phyloP scores from a whole-genome alignment of 2,888 invertebrate genomes.

The Conistra vaccinii region DNA sequence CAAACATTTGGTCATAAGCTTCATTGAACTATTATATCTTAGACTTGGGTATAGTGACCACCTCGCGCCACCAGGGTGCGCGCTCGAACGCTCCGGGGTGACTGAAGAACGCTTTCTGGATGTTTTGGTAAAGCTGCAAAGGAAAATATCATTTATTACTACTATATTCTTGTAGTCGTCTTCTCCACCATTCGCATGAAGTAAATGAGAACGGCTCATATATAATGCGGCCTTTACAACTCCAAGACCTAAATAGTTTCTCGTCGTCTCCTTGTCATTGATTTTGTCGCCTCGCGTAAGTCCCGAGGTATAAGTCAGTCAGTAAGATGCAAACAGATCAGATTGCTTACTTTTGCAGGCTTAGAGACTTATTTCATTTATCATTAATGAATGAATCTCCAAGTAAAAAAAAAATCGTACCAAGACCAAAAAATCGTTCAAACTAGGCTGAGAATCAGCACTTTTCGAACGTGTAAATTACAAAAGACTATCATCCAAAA shows the following conservation, averaged over 20 bases:
- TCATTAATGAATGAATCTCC: neutral
- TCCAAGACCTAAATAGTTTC: neutral
- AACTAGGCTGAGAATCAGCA: no score
- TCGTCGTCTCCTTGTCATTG: neutral
- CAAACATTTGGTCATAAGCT: slow-evolving; percentile 26
- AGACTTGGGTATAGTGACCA: slow-evolving; percentile 74
- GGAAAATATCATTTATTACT: neutral
- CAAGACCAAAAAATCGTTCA: no score
- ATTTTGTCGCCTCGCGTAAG: neutral
- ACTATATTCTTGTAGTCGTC: neutral
- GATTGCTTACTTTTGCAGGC: neutral
- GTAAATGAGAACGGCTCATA: neutral
- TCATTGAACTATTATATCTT: slow-evolving; percentile 77
- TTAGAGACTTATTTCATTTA: neutral
- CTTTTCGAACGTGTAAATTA: no score
- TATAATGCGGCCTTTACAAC: neutral
- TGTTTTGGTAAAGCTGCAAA: slow-evolving; percentile 93
- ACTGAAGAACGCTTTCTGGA: slow-evolving; percentile 93
- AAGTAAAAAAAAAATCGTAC: no score
- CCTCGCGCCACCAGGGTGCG: slow-evolving; percentile 93
- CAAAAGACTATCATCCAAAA: no score
- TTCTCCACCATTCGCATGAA: neutral
- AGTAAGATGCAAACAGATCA: neutral
- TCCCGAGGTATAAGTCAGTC: neutral
- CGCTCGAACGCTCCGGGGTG: slow-evolving; percentile 93